Base-by-base conservation (phyloP, 2,113 vertebrate species). In the Cygnus buccinator region DNA sequence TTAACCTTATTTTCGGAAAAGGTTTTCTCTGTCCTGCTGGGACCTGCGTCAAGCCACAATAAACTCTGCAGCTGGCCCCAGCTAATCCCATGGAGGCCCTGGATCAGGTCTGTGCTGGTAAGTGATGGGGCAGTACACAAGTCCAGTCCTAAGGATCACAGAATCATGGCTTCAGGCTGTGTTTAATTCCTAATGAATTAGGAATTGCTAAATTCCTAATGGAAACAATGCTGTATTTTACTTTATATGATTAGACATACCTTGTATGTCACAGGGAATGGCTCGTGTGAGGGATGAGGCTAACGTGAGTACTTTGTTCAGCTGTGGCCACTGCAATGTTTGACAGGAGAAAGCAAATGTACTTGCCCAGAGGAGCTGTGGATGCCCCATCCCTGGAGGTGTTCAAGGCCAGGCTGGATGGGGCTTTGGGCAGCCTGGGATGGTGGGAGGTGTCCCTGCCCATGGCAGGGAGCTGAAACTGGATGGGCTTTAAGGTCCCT, bases 71-170 rank as follows among this genome's bases (percentile, higher is more conserved):
- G 17, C 22, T 70, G 35, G 13, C 33, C 46, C 2, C 26, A 20
- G 62, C 39, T 13, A 28, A 28, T 55, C 15, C 7, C 52, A 55
- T 9, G 10, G 52, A 4, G 0, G 1, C 2, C 9, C 43, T 23
- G 52, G 15, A 28, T 68, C 54, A 76, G 57, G 17, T 4, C n/a
- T 35, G 9, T 29, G 10, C 54, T 59, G 19, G 19, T 9, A 62
- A 14, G 35, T 50, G 33, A 39, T 16, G 5, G 29, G 58, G 26
- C 54, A 62, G 22, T 25, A 66, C 68, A 29, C 13, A 68, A 59
- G 15, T 11, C 17, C 25, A 35, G 7, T 13, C 33, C n/a, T 29
- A 59, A 92, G 7, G 13, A 11, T 10, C 21, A 28, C 17, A 52
- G 63, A 59, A 33, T 61, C 37, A 22, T 9, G 4, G 43, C 19